A percentile compares a stretch with the other conserved stretches of the same genome.
These are phyloP conservation scores for Chironomus striatipennis DNA, from an alignment of 1,140 invertebrate species.

Conservation along the genomic window DNA sequence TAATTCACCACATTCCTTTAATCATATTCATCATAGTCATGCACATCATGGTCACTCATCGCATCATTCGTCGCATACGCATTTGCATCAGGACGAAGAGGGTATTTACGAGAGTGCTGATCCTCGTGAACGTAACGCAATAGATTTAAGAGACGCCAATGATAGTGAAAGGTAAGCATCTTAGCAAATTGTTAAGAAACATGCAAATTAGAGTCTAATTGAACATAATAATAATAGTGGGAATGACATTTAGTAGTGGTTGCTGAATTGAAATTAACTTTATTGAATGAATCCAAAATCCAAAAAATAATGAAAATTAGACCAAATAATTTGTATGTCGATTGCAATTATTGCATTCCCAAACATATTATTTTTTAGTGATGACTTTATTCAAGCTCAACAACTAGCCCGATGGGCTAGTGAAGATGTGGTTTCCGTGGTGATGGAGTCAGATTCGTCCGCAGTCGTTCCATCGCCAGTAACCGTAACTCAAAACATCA, in stretches of 20 bases:
- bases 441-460: conserved; percentile 36
- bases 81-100: conserved; percentile 64
- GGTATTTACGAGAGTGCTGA: conserved; percentile 78
- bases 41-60: conserved; percentile 41
- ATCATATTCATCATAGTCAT: conserved; percentile 40
- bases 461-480: conserved; percentile 39
- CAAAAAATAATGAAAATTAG: conserved; percentile 10
- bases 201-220: conserved; percentile 15
- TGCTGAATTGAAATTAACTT: not conserved
- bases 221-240: too few species aligned
- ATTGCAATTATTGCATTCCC: conserved; percentile 33
- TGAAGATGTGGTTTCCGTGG: conserved; percentile 68
- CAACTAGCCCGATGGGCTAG: conserved; percentile 86
- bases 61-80: conserved; percentile 44
- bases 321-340: conserved; percentile 17
- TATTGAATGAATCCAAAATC: too few species aligned
- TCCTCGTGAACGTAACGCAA: conserved; percentile 51
- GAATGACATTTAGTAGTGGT: not conserved
- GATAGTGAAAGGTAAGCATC: conserved; percentile 72
- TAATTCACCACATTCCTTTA: conserved; percentile 40
- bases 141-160: conserved; percentile 48
- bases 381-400: conserved; percentile 91
- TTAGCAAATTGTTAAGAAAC: conserved; percentile 22
- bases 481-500: conserved; percentile 35
- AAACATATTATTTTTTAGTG: conserved; percentile 76